Conservation (phyloP, 2,888 invertebrate genomes). For the Diarsia mendica region DNA sequence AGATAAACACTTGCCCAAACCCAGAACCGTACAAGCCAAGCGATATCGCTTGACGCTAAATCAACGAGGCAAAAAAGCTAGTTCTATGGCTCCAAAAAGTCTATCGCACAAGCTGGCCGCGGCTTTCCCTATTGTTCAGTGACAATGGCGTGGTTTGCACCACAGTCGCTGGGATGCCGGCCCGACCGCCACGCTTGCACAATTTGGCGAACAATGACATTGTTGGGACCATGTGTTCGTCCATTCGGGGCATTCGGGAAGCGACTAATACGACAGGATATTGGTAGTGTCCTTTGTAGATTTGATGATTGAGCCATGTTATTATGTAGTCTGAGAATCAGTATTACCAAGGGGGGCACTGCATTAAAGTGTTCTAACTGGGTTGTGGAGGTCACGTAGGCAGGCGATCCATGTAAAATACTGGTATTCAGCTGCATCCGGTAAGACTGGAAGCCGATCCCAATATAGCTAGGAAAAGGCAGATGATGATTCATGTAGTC, state of each 20-base stretch:
- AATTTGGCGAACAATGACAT: conserved; percentile 76
- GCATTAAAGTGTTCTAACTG: too few relatives aligned
- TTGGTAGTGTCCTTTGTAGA: conserved; percentile 3
- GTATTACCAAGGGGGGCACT: too few relatives aligned
- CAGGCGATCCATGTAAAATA: too few relatives aligned
- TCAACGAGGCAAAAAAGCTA: conserved; percentile 19
- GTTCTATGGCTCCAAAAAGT: conserved; percentile 50
- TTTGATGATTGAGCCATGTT: neutral
- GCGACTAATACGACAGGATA: conserved; percentile 19
- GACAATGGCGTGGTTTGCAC: conserved; percentile 85
- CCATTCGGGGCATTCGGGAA: conserved; percentile 50
- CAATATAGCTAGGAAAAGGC: too few relatives aligned
- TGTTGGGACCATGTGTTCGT: conserved; percentile 69
- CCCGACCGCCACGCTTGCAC: conserved; percentile 74
- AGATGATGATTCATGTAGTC: too few relatives aligned
- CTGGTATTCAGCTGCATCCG: too few relatives aligned
- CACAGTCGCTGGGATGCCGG: conserved; percentile 54
- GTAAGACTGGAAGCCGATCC: too few relatives aligned
- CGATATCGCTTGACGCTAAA: neutral
- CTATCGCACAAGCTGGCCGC: conserved; percentile 64
- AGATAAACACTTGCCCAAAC: neutral
- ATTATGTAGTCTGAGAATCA: too few relatives aligned
- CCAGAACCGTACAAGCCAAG: too few relatives aligned
- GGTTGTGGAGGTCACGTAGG: too few relatives aligned
- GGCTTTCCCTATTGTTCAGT: conserved; percentile 87